Conservation (phyloP, 1,140 invertebrate species). For the Aphis craccivora region DNA sequence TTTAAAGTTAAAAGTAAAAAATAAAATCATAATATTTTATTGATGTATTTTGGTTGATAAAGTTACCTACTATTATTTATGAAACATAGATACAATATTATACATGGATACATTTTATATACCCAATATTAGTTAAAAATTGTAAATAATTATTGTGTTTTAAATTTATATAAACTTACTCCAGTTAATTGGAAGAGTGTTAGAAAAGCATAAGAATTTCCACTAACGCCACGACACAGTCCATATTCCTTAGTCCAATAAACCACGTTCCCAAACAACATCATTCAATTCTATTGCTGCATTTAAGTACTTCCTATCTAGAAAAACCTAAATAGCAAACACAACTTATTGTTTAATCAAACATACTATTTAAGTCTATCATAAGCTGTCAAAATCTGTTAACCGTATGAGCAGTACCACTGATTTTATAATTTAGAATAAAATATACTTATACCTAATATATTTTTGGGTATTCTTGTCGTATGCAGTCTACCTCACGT, state of each 20-base stretch:
- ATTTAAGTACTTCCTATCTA: constrained; percentile 77
- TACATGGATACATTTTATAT: background rate
- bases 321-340: constrained; percentile 69
- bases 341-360: background rate
- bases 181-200: constrained; percentile 80
- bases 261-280: constrained; percentile 82
- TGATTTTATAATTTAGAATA: background rate
- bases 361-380: background rate
- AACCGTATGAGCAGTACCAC: background rate
- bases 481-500: too few relatives aligned
- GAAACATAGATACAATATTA: background rate
- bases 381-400: background rate
- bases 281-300: constrained; percentile 77
- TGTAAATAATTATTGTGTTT: background rate
- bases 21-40: background rate
- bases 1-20: background rate
- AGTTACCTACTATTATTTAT: background rate
- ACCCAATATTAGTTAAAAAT: background rate
- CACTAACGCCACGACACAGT: constrained; percentile 90
- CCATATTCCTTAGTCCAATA: constrained; percentile 91
- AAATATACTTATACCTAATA: too few relatives aligned
- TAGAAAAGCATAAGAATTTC: constrained; percentile 90
- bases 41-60: background rate
- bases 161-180: constrained; percentile 65
- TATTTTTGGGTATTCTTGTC: too few relatives aligned